Conservation (phyloP, 2,888 invertebrate genomes). For the Elgonia sp. region DNA sequence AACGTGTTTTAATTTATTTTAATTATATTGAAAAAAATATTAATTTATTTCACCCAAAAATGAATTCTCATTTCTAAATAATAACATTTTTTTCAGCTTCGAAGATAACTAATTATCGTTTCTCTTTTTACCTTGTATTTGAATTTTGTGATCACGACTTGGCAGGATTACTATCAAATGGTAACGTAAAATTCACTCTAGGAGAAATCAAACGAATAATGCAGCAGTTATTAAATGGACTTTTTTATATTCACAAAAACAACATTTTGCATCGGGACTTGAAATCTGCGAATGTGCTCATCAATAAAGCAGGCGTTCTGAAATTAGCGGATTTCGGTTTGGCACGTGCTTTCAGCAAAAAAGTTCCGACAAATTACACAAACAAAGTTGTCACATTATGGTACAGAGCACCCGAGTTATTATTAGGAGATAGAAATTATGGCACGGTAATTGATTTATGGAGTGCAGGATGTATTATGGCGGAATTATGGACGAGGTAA, state of each 20-base stretch:
- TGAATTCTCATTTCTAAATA: too few species aligned
- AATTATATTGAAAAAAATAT: too few species aligned
- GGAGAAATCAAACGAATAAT: constrained; percentile 98
- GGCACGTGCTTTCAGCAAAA: constrained; percentile 97
- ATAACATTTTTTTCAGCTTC: constrained; percentile 52
- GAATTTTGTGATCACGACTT: constrained; percentile 99
- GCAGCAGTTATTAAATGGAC: constrained; percentile 94
- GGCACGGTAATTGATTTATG: constrained; percentile 98
- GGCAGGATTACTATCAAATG: constrained; percentile 97
- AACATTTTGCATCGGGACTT: constrained; percentile 97
- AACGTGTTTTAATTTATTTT: too few species aligned
- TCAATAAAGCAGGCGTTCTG: constrained; percentile 97
- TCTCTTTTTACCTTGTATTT: constrained; percentile 98
- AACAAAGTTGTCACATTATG: constrained; percentile 98
- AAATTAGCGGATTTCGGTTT: constrained; percentile 99
- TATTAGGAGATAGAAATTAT: constrained; percentile 96
- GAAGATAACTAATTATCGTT: constrained; percentile 90
- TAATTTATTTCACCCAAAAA: too few species aligned
- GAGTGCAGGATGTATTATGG: constrained; percentile 99
- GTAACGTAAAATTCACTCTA: constrained; percentile 97
- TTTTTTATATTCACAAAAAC: constrained; percentile 98
- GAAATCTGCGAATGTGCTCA: constrained; percentile 99
- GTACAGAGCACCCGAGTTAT: constrained; percentile 93
- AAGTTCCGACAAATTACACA: constrained; percentile 96
- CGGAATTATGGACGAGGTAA: constrained; percentile 87